These are phyloP conservation scores for Drosophila bocki DNA, from an alignment of 1,140 invertebrate genomes.

Conservation along the genomic window DNA sequence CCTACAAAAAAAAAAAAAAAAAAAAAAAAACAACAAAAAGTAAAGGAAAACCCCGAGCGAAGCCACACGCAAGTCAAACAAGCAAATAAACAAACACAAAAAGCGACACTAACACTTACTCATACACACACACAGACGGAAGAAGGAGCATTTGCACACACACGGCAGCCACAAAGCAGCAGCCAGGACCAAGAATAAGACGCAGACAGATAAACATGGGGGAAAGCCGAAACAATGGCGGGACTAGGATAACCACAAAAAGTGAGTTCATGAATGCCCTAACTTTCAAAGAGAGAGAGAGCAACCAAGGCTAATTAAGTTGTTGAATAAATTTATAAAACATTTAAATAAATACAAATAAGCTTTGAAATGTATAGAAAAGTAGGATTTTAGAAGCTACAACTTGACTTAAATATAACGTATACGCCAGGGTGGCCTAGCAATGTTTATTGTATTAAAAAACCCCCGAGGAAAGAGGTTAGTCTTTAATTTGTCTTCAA, in stretches of 20 bases:
- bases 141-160: neutral
- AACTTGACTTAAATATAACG: neutral
- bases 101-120: constrained; percentile 36
- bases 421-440: neutral
- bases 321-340: neutral
- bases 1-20: neutral
- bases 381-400: neutral
- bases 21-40: neutral
- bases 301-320: neutral
- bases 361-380: neutral
- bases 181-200: constrained; percentile 17
- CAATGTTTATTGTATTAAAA: neutral
- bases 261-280: constrained; percentile 7
- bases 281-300: no score
- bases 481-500: no score
- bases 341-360: neutral
- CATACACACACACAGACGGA: constrained; percentile 3
- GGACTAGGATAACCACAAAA: neutral
- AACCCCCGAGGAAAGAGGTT: neutral
- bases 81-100: constrained; percentile 59
- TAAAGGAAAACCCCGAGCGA: constrained; percentile 9
- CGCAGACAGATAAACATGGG: constrained; percentile 31
- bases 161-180: neutral
- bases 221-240: constrained; percentile 28
- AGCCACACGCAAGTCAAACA: constrained; percentile 56